Evolutionary conservation across 2,113 vertebrate genomes (phyloP).

Genomic region (Prolemur simus): DNA sequence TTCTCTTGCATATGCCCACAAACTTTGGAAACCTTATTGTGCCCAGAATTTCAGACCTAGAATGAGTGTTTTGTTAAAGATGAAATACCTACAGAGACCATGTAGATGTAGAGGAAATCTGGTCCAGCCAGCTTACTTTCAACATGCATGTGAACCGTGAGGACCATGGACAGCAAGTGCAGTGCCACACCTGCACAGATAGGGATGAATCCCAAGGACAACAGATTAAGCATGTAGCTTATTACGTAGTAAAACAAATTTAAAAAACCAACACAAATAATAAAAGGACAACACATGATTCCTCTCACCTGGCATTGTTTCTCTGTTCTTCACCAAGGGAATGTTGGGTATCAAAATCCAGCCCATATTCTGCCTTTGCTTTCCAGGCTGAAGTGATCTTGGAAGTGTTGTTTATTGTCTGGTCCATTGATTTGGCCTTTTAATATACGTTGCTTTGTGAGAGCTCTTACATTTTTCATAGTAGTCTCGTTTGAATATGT

Average conservation of each 20-base stretch:
- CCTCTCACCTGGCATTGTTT: neutral
- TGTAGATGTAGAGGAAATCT: neutral
- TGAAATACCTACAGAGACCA: neutral
- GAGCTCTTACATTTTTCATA: neutral
- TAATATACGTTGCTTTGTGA: neutral
- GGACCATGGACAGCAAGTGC: accelerated
- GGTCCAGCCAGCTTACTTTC: neutral
- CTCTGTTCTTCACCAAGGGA: neutral
- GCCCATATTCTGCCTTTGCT: neutral
- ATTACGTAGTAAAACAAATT: neutral
- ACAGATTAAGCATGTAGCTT: neutral
- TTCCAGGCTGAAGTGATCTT: neutral
- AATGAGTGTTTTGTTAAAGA: neutral
- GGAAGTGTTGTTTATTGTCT: neutral
- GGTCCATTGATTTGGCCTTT: neutral
- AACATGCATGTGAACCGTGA: accelerated
- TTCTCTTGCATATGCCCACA: neutral
- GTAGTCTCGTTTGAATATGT: neutral
- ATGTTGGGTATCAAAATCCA: neutral
- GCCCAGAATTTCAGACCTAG: neutral
- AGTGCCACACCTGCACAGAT: accelerated
- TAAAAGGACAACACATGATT: neutral
- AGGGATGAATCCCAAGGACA: too few relatives aligned
- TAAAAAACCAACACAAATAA: neutral
- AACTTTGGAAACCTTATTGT: neutral